phyloP scores from a whole-genome alignment of 2,113 vertebrate genomes.

The Mirounga angustirostris region DNA sequence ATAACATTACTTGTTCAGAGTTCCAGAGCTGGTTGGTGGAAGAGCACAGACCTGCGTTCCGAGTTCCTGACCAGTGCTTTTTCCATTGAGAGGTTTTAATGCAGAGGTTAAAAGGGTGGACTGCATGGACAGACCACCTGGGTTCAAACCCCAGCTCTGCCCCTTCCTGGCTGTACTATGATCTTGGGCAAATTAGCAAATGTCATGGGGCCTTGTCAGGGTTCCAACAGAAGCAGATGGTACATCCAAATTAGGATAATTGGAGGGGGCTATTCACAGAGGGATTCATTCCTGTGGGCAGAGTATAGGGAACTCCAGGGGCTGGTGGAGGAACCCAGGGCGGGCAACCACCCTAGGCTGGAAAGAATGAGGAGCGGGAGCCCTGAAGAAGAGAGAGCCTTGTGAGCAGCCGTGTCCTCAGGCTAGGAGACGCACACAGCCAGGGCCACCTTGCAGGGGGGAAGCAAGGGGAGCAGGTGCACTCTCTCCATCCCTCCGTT shows the following conservation, averaged over 20 bases:
- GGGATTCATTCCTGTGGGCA: neutral
- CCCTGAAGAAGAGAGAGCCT: neutral
- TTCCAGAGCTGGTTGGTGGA: neutral
- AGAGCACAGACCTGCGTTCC: too few relatives aligned
- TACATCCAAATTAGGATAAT: neutral
- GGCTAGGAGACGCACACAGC: neutral
- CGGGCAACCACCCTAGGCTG: neutral
- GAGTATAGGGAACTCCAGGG: too few relatives aligned
- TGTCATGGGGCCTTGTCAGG: neutral
- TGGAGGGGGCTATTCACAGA: neutral
- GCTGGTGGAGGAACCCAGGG: neutral
- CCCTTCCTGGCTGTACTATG: neutral
- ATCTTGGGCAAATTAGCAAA: neutral
- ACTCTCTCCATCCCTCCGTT: neutral
- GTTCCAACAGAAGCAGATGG: neutral
- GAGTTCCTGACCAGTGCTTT: neutral
- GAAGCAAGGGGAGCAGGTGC: accelerated
- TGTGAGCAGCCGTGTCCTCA: neutral
- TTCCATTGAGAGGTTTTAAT: neutral
- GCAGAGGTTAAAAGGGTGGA: accelerated
- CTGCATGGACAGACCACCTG: too few relatives aligned
- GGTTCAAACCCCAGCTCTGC: neutral
- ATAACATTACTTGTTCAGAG: neutral
- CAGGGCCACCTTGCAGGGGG: neutral
- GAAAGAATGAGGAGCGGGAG: neutral